These are phyloP conservation scores for Pimephales promelas DNA, from an alignment of 2,113 vertebrate species.

Conservation along the genomic window DNA sequence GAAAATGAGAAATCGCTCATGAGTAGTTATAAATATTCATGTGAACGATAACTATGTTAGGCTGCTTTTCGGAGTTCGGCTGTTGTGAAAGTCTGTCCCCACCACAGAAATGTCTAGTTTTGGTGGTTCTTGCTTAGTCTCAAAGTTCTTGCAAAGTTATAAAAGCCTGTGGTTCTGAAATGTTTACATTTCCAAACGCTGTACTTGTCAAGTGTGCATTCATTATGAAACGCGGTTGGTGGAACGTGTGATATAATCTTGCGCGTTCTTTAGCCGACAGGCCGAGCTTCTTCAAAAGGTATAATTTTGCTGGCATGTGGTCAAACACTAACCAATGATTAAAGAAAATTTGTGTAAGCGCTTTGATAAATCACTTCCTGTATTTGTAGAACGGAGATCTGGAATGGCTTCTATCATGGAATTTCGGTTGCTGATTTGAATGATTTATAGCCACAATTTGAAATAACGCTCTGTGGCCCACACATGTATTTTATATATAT, in stretches of 20 bases:
- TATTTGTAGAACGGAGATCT: conserved; percentile 7
- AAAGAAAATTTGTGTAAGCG: conserved; percentile 8
- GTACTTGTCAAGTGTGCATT: background rate
- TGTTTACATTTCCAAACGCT: background rate
- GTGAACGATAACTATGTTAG: conserved; percentile 56
- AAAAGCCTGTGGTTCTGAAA: conserved; percentile 11
- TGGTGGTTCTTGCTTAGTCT: background rate
- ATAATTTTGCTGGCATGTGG: conserved; percentile 26
- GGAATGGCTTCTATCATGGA: conserved; percentile 8
- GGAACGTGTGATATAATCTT: background rate
- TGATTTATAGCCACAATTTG: conserved; percentile 7
- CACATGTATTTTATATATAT: background rate
- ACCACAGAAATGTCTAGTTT: conserved; percentile 1
- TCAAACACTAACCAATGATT: conserved; percentile 18
- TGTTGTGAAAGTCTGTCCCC: conserved; percentile 24
- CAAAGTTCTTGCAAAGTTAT: conserved; percentile 7
- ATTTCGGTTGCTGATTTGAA: conserved; percentile 24
- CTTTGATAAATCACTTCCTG: conserved; percentile 26
- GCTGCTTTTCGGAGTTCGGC: conserved; percentile 64
- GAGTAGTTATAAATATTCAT: conserved; percentile 65
- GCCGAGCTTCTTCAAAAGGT: background rate
- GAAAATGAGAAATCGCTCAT: conserved; percentile 64
- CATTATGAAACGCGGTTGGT: background rate
- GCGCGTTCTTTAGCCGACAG: background rate
- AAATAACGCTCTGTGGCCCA: background rate